These are phyloP conservation scores for Alces alces DNA, from an alignment of 2,113 vertebrate species.

Conservation along the genomic window DNA sequence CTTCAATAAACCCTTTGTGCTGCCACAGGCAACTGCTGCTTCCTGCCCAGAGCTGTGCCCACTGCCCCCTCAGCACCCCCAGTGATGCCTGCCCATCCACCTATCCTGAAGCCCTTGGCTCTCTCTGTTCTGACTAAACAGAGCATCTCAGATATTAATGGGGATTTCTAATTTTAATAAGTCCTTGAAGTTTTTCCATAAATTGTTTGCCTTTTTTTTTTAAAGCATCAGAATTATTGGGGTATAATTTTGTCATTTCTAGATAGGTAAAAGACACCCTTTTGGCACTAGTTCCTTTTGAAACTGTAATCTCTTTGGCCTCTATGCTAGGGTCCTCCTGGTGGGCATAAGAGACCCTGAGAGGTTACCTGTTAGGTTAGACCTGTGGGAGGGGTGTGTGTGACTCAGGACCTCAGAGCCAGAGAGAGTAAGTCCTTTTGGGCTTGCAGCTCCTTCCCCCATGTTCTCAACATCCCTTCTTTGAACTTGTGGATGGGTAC, in stretches of 20 bases:
- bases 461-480: background rate
- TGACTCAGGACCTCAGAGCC: background rate
- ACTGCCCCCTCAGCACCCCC: background rate
- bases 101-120: background rate
- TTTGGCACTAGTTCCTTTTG: background rate
- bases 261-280: background rate
- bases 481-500: background rate
- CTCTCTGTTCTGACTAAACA: background rate
- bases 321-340: background rate
- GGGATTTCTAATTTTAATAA: background rate
- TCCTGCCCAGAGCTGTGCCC: background rate
- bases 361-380: background rate
- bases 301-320: background rate
- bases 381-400: background rate
- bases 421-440: background rate
- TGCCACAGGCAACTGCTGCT: rapidly evolving
- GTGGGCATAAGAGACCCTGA: background rate
- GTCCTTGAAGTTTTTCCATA: background rate
- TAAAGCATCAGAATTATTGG: background rate
- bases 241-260: background rate
- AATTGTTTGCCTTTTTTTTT: background rate
- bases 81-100: rapidly evolving
- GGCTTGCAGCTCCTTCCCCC: background rate
- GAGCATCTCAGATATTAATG: background rate
- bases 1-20: background rate